Conservation (phyloP, 2,113 vertebrate species). For the Gobius niger region DNA sequence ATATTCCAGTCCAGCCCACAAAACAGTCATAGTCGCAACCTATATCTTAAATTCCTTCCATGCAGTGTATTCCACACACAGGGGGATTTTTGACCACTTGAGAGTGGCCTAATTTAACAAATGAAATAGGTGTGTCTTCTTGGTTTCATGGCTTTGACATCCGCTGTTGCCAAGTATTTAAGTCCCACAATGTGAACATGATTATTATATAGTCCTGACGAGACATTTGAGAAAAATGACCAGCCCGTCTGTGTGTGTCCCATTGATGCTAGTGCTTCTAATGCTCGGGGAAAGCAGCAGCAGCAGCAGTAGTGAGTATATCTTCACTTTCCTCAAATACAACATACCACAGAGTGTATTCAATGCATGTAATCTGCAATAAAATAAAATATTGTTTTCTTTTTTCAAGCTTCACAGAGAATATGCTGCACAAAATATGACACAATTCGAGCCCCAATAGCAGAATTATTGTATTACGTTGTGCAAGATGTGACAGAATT, state of each 20-base stretch:
- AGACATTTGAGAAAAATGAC: constrained; percentile 43
- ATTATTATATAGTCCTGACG: neutral
- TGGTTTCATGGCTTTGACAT: neutral
- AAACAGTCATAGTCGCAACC: neutral
- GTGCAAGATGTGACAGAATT: constrained; percentile 19
- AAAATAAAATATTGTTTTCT: neutral
- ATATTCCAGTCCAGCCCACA: neutral
- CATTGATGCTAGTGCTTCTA: constrained; percentile 43
- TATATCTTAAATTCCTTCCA: neutral
- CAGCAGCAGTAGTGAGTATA: too few species aligned
- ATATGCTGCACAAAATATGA: constrained; percentile 60
- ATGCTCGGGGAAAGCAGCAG: constrained; percentile 38
- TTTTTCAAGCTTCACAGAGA: constrained; percentile 16
- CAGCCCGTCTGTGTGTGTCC: constrained; percentile 34
- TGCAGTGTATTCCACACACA: neutral
- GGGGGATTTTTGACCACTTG: neutral
- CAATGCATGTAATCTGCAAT: neutral
- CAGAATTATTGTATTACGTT: constrained; percentile 21
- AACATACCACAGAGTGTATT: too few species aligned
- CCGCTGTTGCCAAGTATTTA: constrained; percentile 38
- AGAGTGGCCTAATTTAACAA: too few species aligned
- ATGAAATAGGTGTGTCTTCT: too few species aligned
- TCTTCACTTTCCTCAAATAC: too few species aligned
- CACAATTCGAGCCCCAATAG: neutral
- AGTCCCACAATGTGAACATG: constrained; percentile 4